These are phyloP conservation scores for Glareola pratincola DNA, from an alignment of 2,113 vertebrate species.

Conservation along the genomic window DNA sequence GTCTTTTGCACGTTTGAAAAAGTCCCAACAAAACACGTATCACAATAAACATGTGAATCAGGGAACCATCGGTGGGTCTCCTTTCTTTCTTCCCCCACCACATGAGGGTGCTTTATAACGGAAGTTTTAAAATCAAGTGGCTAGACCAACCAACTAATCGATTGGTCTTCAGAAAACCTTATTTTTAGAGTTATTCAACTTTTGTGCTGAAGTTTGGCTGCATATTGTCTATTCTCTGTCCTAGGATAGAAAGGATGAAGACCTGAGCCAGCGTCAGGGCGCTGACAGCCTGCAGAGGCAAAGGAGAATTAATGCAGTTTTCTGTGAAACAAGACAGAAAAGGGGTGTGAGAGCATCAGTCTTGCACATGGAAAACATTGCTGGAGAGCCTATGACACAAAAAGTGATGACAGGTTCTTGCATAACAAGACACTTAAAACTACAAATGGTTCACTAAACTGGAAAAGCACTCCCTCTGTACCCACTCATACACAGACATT, in stretches of 20 bases:
- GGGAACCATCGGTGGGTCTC: accelerated
- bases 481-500: neutral
- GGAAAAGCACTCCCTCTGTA: constrained; percentile 9
- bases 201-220: neutral
- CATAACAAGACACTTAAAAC: constrained; percentile 24
- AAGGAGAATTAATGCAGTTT: constrained; percentile 11
- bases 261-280: neutral
- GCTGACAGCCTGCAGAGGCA: neutral
- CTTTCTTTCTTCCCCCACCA: neutral
- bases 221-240: neutral
- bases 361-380: constrained; percentile 49
- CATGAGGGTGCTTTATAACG: neutral
- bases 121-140: neutral
- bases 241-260: neutral
- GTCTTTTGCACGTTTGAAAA: neutral
- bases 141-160: neutral
- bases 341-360: neutral
- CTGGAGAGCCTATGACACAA: constrained; percentile 25
- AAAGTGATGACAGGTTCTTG: constrained; percentile 52
- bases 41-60: neutral
- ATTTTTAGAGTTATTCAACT: neutral
- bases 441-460: constrained; percentile 25
- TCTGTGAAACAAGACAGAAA: constrained; percentile 8
- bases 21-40: neutral
- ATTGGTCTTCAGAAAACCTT: neutral